These are phyloP conservation scores for Procambarus virginalis DNA, from an alignment of 1,140 invertebrate species.

Conservation along the genomic window DNA sequence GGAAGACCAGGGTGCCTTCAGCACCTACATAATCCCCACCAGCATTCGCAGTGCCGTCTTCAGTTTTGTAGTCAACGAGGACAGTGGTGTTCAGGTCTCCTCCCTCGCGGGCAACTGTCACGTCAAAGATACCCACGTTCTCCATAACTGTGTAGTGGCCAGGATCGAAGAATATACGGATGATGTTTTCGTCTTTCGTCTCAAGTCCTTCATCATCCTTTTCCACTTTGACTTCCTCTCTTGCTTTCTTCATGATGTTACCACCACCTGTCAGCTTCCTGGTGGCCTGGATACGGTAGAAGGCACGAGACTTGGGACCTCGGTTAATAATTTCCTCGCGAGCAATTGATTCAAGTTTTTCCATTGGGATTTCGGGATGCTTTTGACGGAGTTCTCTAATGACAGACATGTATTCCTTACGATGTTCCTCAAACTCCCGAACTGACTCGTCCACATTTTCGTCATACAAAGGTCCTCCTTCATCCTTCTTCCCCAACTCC, in stretches of 20 bases:
- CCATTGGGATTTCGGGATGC: slow-evolving; percentile 83
- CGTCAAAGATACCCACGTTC: slow-evolving; percentile 95
- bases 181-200: slow-evolving; percentile 79
- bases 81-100: slow-evolving; percentile 86
- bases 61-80: slow-evolving; percentile 94
- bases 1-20: slow-evolving; percentile 90
- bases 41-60: slow-evolving; percentile 97
- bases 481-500: slow-evolving; percentile 80
- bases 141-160: slow-evolving; percentile 99
- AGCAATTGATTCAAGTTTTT: slow-evolving; percentile 94
- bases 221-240: slow-evolving; percentile 79
- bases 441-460: slow-evolving; percentile 83
- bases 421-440: slow-evolving; percentile 91
- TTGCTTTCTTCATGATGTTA: slow-evolving; percentile 91
- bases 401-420: slow-evolving; percentile 93
- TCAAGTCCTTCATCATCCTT: slow-evolving; percentile 79
- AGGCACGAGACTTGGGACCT: slow-evolving; percentile 96
- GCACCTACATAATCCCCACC: slow-evolving; percentile 94
- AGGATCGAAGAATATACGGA: slow-evolving; percentile 92
- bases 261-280: slow-evolving; percentile 96
- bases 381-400: slow-evolving; percentile 91
- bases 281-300: slow-evolving; percentile 97
- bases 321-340: slow-evolving; percentile 93
- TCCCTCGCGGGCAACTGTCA: slow-evolving; percentile 87
- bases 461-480: slow-evolving; percentile 75